Base-by-base conservation (phyloP, 2,797 vertebrate genomes). In the Propithecus deckenii region DNA sequence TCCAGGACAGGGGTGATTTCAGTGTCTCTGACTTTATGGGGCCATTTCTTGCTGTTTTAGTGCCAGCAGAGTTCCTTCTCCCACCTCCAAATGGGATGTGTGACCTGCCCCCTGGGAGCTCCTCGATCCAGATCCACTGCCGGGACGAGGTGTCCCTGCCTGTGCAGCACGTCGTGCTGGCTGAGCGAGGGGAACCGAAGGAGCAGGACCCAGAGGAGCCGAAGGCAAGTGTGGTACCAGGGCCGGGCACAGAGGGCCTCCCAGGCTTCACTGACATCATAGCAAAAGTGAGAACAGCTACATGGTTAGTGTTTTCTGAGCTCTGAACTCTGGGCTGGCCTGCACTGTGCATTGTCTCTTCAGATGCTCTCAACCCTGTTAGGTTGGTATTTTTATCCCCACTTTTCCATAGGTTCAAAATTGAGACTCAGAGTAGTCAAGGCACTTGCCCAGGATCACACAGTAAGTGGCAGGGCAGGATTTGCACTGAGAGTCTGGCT, bases 201-300 rank as follows among this genome's bases (percentile, higher is more conserved):
- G 91, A 95, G 61, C 50, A 72, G 91, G 89, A 85, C 61, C 35
- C 63, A 1, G 80, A 94, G 59, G 86, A 97, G 59, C 95, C 95
- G 94, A 98, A 98, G 91, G 85, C 92, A 86, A 81, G 74, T 61
- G 30, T 1, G 0, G 41, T 15, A 5, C 57, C 46, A 7, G 46
- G 90, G 30, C 30, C 20, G 6, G 79, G 5, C 20, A 0, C 2
- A 0, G 69, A 75, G 23, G 25, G 59, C 48, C 20, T 32, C 20
- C 5, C 1, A 3, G 2, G 61, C 85, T 10, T 18, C 1, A 1
- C 28, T 0, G 6, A 69, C 17, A 1, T 32, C 10, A 0, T 20
- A 23, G 15, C 38, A 1, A 41, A 20, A 12, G 48, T 2, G 7
- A 17, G 2, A 4, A 25, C 18, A 22, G 50, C 28, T 0, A 5